Evolutionary conservation across 2,797 vertebrate genomes (phyloP).

Genomic region (Phataginus tetradactyla): DNA sequence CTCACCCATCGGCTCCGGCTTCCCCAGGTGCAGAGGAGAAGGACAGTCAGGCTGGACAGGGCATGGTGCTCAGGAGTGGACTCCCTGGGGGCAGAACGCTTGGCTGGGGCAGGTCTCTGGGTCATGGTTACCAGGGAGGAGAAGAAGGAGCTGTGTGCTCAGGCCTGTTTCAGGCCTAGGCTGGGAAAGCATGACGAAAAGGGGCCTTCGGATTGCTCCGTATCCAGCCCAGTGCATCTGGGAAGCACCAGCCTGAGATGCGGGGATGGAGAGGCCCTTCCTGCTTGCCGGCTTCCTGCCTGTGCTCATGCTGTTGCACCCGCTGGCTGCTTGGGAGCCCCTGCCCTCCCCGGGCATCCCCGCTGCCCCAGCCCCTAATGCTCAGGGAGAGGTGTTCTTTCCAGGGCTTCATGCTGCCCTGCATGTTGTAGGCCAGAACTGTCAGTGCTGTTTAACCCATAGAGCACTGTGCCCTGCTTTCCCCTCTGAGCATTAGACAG

Average conservation of each 20-base stretch:
- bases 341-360: accelerated
- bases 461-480: too few species aligned
- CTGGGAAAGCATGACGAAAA: background rate
- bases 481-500: background rate
- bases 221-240: too few species aligned
- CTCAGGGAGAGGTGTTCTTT: background rate
- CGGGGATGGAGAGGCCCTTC: background rate
- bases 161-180: background rate
- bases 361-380: accelerated
- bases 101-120: background rate
- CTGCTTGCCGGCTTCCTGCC: background rate
- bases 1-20: accelerated
- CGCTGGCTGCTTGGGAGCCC: background rate
- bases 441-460: background rate
- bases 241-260: background rate
- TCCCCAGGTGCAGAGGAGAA: background rate
- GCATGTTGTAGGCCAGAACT: background rate
- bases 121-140: background rate
- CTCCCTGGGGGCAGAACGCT: background rate
- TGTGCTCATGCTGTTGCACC: background rate
- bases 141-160: background rate
- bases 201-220: too few species aligned
- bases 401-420: background rate
- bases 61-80: background rate
- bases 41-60: background rate